Base-by-base conservation (phyloP, 2,797 vertebrate genomes). In the Helarctos malayanus region DNA sequence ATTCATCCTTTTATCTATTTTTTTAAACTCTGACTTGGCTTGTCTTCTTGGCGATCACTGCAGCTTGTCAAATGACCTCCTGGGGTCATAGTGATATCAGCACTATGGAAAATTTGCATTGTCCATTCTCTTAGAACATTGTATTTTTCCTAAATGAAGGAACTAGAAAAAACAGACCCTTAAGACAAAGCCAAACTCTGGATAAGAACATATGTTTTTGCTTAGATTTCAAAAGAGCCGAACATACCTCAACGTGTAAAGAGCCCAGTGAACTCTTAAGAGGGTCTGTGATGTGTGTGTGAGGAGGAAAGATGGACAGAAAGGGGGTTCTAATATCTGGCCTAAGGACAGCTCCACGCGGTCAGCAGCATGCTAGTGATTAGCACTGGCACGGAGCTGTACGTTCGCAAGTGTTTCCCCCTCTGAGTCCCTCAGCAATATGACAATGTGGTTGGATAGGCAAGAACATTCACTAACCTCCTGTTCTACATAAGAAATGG, bases 1-100 rank as follows among this genome's bases (percentile, higher is more conserved):
- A 81, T 68, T 82, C n/a, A 82, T 91, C 23, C 27, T 84, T 73
- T 47, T 32, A 94, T 94, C 69, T 45, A 49, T 76, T 83, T 89
- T 91, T 89, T 56, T 69, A 19, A 83, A 35, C 29, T 78, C 35
- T 73, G 32, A n/a, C 68, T 78, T 78, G 52, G 19, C 45, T 57
- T 49, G 57, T 19, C 32, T 95, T 95, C 47, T 54, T 85, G 16
- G 25, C n/a, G 25, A 73, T 92, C 89, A 84, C 11, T 93, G 12
- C 35, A 84, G 32, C 29, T 76, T 82, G 59, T 89, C 73, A 23
- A 59, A 85, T 94, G 63, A 88, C n/a, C 45, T 76, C 5, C 38
- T 49, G 25, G 45, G n/a, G 35, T 32, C 38, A 38, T 38, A 38
- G 38, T 86, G 73, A 57, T 87, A 32, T 79, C 76, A 38, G 38